Percentiles rank a stretch among this genome's conserved stretches.
phyloP scores from a whole-genome alignment of 2,797 vertebrate genomes.

The Megaceryle alcyon region DNA sequence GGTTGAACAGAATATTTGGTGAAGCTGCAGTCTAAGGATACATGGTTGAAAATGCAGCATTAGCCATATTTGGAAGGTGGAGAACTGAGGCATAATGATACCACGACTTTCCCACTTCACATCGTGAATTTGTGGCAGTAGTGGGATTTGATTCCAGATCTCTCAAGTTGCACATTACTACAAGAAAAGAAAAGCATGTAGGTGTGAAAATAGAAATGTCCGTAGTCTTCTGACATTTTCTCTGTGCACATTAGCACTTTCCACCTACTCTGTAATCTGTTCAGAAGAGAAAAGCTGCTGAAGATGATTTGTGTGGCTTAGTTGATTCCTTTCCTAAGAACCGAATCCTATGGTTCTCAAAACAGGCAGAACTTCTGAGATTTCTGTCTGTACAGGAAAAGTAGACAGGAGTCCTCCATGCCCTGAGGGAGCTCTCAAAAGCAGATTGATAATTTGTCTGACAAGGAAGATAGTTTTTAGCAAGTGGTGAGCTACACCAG shows the following conservation, averaged over 20 bases:
- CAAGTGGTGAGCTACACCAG: neutral
- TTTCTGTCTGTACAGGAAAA: neutral
- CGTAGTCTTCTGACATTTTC: constrained; percentile 48
- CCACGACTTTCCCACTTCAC: neutral
- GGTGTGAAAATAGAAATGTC: constrained; percentile 49
- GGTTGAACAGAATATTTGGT: neutral
- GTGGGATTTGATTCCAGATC: constrained; percentile 45
- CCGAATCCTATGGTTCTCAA: neutral
- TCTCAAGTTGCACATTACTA: neutral
- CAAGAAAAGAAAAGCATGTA: constrained; percentile 51
- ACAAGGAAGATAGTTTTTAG: neutral
- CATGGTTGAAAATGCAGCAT: neutral
- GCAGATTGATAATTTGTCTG: neutral
- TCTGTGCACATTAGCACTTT: constrained; percentile 37
- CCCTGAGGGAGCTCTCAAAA: neutral
- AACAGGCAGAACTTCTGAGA: neutral
- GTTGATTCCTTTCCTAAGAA: neutral
- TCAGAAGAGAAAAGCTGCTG: neutral
- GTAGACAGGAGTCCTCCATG: neutral
- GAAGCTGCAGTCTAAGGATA: neutral
- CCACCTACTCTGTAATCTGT: constrained; percentile 49
- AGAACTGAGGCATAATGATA: neutral
- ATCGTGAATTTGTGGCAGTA: constrained; percentile 3
- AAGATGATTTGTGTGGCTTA: neutral
- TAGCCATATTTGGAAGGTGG: neutral